Evolutionary conservation across 1,140 invertebrate species (phyloP).

Genomic region (Metopolophium dirhodum): DNA sequence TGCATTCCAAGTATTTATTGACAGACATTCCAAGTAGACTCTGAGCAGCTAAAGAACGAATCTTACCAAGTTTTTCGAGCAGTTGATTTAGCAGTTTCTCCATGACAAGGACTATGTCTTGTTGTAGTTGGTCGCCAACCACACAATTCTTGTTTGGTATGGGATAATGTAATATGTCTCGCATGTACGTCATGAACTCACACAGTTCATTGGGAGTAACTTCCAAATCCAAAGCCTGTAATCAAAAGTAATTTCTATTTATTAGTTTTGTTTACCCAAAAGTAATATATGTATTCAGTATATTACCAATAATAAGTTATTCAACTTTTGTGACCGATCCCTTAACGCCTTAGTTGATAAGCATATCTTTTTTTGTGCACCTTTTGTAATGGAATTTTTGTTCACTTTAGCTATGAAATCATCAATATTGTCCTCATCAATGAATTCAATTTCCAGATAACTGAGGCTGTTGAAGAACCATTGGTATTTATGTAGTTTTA

Average conservation of each 20-base stretch:
- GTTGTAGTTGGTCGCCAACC: slow-evolving; percentile 31
- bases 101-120: slow-evolving; percentile 42
- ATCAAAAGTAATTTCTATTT: neutral
- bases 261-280: neutral
- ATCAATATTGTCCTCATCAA: slow-evolving; percentile 36
- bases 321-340: neutral
- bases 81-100: slow-evolving; percentile 1
- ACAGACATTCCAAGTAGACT: neutral
- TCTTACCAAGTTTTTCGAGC: neutral
- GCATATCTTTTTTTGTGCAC: slow-evolving; percentile 43
- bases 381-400: slow-evolving; percentile 34
- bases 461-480: slow-evolving; percentile 39
- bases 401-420: slow-evolving; percentile 36
- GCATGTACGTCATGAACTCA: neutral
- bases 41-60: neutral
- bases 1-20: slow-evolving; percentile 43
- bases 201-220: neutral
- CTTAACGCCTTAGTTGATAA: slow-evolving; percentile 16
- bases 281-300: neutral
- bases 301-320: slow-evolving; percentile 39
- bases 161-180: slow-evolving; percentile 27
- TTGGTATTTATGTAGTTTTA: slow-evolving; percentile 48
- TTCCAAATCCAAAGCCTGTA: slow-evolving; percentile 34
- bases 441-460: slow-evolving; percentile 40
- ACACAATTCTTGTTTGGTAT: slow-evolving; percentile 44